Base-by-base conservation (phyloP, 2,113 vertebrate species). In the Xerus inauris region DNA sequence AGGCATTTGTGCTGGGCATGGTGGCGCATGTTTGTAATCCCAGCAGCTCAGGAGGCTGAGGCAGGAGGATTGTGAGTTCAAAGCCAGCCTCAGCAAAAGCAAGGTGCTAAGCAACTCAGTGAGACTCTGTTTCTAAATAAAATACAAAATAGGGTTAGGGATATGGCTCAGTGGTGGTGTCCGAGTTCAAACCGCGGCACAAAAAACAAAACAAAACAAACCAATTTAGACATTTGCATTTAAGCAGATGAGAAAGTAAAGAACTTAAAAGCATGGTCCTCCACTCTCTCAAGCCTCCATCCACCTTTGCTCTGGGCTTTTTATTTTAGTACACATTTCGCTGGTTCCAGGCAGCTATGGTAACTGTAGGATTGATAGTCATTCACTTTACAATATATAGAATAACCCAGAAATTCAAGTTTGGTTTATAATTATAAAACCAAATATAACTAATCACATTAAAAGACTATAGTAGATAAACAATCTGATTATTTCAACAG, bases 341-440 rank as follows among this genome's bases (percentile, higher is more conserved):
- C 84, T 59, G 30, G 32, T 75, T 86, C 38, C 13, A 20, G 54
- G 38, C 17, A 38, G 59, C 38, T 8, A 19, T 9, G 40, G n/a
- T 40, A 30, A 65, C 13, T 38, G 79, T 57, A 67, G 79, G 11
- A 64, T 0, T 59, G 85, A 24, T 2, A 59, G 26, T 38, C 57
- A 45, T 47, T 64, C 28, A 72, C 54, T 83, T 77, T 51, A 71
- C 35, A 9, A 45, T 17, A 89, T 45, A 62, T 8, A 91, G 24
- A 90, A n/a, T 24, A 83, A n/a, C 22, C 62, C 38, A 67, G 64
- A 86, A 73, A 81, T 26, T 9, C 26, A 89, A 67, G 12, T 17
- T 51, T 16, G 8, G 47, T 49, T 75, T 83, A 83, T 40, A 17
- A 38, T 80, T 67, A 69, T 83, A 83, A 95, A 83, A 83, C 47